Conservation (phyloP, 35 echinoderm and acorn worm species). For the Apostichopus parvimensis region DNA sequence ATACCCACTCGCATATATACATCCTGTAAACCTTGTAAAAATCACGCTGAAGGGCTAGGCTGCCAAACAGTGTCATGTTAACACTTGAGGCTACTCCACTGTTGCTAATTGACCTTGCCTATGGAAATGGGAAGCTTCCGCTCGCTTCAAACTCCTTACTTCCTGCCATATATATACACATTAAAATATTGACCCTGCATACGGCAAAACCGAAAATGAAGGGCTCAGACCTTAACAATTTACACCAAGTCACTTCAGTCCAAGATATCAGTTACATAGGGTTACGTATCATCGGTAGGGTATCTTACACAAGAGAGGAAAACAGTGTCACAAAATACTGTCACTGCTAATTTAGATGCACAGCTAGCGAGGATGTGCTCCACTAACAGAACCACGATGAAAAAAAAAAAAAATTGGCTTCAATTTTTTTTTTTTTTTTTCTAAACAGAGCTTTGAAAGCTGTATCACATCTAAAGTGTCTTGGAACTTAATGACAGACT, state of each 20-base stretch:
- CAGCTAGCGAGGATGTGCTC: no score
- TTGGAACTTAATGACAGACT: no score
- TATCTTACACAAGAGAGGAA: neutral
- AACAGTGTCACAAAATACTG: neutral
- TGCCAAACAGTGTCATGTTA: neutral
- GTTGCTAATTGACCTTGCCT: neutral
- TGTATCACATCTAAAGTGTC: no score
- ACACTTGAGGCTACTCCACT: neutral
- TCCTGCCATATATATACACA: neutral
- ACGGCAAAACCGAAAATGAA: neutral
- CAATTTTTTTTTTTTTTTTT: no score
- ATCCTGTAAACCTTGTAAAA: slow-evolving; percentile 11
- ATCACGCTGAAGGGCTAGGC: slow-evolving; percentile 12
- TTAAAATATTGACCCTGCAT: neutral
- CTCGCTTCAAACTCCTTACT: neutral
- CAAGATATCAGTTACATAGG: neutral
- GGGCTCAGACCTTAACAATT: neutral
- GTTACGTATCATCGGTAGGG: neutral
- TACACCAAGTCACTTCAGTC: neutral
- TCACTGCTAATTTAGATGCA: neutral
- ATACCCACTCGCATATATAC: no score
- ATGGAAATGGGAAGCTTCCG: neutral
- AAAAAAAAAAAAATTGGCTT: no score
- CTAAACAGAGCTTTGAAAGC: no score
- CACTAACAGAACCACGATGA: no score